phyloP scores from a whole-genome alignment of 2,888 invertebrate species.

The Patella ulyssiponensis region DNA sequence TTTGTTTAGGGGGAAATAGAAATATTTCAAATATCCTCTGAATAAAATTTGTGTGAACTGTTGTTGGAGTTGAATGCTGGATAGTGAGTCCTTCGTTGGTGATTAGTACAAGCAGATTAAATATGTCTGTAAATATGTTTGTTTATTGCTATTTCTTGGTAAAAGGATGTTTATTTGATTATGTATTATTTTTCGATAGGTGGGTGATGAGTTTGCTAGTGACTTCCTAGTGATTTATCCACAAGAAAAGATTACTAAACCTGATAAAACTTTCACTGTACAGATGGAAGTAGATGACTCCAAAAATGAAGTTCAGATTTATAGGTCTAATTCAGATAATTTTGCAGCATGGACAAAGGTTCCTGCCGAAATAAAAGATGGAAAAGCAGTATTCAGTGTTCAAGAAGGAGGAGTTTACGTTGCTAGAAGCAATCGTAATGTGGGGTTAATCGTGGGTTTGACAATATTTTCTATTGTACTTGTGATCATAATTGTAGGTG shows the following conservation, averaged over 20 bases:
- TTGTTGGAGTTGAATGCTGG: too few relatives aligned
- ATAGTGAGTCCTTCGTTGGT: too few relatives aligned
- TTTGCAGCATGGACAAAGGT: slow-evolving; percentile 61
- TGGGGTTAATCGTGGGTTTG: slow-evolving; percentile 60
- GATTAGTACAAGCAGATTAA: too few relatives aligned
- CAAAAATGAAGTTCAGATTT: slow-evolving; percentile 46
- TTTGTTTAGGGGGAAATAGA: too few relatives aligned
- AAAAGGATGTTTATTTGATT: not conserved
- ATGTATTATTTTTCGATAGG: slow-evolving; percentile 43
- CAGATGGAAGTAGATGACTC: slow-evolving; percentile 46
- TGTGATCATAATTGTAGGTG: slow-evolving; percentile 51
- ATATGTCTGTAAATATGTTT: too few relatives aligned
- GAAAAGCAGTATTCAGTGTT: slow-evolving; percentile 51
- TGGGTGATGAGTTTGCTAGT: slow-evolving; percentile 62
- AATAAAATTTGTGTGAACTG: too few relatives aligned
- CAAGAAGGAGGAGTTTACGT: slow-evolving; percentile 64
- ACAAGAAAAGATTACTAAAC: slow-evolving; percentile 44
- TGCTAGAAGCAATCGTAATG: slow-evolving; percentile 48
- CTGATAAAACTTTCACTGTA: slow-evolving; percentile 41
- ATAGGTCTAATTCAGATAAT: slow-evolving; percentile 46
- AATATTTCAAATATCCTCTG: too few relatives aligned
- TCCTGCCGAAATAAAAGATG: slow-evolving; percentile 40
- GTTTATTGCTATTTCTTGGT: not conserved
- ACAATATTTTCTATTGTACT: slow-evolving; percentile 52
- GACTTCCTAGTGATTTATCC: slow-evolving; percentile 60